Percentiles rank a stretch among this genome's conserved stretches.
These are phyloP conservation scores for Drosophila ustulata DNA, from an alignment of 2,888 invertebrate genomes.

Conservation along the genomic window DNA sequence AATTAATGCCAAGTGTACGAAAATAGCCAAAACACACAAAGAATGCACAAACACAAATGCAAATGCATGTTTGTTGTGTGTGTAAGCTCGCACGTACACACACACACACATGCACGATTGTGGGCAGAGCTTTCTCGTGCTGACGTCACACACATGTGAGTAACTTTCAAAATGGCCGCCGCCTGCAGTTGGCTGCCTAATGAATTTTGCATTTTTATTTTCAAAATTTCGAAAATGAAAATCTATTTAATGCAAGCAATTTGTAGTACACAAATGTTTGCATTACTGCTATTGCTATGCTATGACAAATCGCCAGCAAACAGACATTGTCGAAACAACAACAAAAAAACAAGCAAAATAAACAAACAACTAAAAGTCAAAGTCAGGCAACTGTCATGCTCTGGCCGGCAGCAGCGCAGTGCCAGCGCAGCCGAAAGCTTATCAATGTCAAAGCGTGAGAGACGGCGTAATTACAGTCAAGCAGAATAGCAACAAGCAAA, in stretches of 20 bases:
- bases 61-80: conserved; percentile 12
- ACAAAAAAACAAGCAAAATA: conserved; percentile 6
- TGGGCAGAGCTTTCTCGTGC: conserved; percentile 50
- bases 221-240: conserved; percentile 5
- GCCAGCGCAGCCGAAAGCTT: conserved; percentile 43
- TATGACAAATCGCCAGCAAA: conserved; percentile 42
- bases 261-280: conserved; percentile 27
- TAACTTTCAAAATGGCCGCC: conserved; percentile 61
- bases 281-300: not conserved
- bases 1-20: conserved; percentile 69
- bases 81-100: conserved; percentile 8
- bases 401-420: conserved; percentile 17
- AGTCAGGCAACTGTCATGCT: conserved; percentile 62
- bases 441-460: conserved; percentile 71
- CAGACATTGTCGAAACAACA: conserved; percentile 5
- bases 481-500: conserved; percentile 36
- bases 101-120: conserved; percentile 2
- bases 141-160: conserved; percentile 62
- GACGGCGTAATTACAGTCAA: conserved; percentile 54
- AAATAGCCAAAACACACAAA: conserved; percentile 58
- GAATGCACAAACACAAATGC: conserved; percentile 47
- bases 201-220: conserved; percentile 34
- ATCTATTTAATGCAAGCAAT: conserved; percentile 9
- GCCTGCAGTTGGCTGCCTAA: conserved; percentile 39
- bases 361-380: conserved; percentile 48